phyloP scores from a whole-genome alignment of 1,140 invertebrate genomes.

The Drosophila bipectinata region DNA sequence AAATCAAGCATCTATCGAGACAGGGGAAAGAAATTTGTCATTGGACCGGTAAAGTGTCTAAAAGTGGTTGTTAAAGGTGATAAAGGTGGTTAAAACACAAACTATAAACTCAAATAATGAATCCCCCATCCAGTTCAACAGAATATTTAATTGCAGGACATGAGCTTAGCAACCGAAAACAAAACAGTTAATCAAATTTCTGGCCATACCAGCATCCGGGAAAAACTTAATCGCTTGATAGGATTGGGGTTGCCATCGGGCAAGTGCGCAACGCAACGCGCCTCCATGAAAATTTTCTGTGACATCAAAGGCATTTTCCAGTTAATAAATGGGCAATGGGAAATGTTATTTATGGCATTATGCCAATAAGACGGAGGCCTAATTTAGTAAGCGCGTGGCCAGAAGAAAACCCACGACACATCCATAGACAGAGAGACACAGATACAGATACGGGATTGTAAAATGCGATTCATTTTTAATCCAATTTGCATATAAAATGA shows the following conservation, averaged over 20 bases:
- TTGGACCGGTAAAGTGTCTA: background rate
- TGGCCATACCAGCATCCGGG: conserved; percentile 38
- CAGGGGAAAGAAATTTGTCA: conserved; percentile 23
- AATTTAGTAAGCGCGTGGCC: conserved; percentile 70
- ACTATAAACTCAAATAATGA: background rate
- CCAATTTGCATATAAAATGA: conserved; percentile 82
- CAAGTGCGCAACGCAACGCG: conserved; percentile 60
- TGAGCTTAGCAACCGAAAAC: conserved; percentile 67
- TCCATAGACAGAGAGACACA: conserved; percentile 24
- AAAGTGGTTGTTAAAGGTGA: background rate
- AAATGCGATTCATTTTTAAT: conserved; percentile 79
- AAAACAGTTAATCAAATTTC: conserved; percentile 65
- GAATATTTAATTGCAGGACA: conserved; percentile 57
- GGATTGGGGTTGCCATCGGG: conserved; percentile 53
- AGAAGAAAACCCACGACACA: conserved; percentile 30
- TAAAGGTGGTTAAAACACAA: conserved; percentile 11
- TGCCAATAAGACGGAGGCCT: conserved; percentile 68
- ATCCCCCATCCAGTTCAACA: background rate
- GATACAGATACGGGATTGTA: conserved; percentile 47
- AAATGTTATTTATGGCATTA: conserved; percentile 67
- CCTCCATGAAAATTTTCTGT: conserved; percentile 54
- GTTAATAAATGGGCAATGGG: conserved; percentile 71
- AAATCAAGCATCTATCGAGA: conserved; percentile 39
- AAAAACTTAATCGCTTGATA: conserved; percentile 71
- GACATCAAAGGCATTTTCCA: conserved; percentile 78